phyloP scores from a whole-genome alignment of 2,888 invertebrate genomes.

The Helleia helle region DNA sequence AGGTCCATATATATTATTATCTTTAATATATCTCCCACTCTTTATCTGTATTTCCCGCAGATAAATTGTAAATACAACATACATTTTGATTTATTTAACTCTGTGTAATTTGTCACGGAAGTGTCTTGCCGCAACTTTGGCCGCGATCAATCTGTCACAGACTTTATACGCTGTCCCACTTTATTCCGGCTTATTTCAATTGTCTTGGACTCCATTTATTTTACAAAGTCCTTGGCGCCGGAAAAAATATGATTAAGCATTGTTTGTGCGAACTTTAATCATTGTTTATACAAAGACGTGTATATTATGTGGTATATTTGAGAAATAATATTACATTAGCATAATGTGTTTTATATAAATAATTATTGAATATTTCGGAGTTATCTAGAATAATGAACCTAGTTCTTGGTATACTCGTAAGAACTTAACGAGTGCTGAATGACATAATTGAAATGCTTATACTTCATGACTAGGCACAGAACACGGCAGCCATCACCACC shows the following conservation, averaged over 20 bases:
- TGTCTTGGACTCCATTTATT: slow-evolving; percentile 13
- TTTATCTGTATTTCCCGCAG: background rate
- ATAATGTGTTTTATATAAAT: too few species aligned
- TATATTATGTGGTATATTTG: too few species aligned
- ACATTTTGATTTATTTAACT: slow-evolving; percentile 34
- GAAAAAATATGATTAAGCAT: slow-evolving; percentile 3
- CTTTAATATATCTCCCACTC: too few species aligned
- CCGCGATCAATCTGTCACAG: slow-evolving; percentile 31
- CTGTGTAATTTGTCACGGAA: slow-evolving; percentile 32
- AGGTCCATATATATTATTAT: too few species aligned
- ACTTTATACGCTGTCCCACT: slow-evolving; percentile 27
- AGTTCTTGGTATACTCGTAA: too few species aligned
- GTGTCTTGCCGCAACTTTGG: slow-evolving; percentile 24
- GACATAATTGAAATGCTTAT: too few species aligned
- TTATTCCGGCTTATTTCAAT: slow-evolving; percentile 31
- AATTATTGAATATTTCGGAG: too few species aligned
- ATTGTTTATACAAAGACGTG: background rate
- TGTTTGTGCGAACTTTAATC: background rate
- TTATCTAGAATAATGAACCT: too few species aligned
- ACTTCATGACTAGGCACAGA: too few species aligned
- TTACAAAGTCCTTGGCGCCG: background rate
- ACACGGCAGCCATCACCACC: too few species aligned
- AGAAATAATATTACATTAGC: too few species aligned
- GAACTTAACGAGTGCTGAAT: too few species aligned
- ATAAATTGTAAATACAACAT: slow-evolving; percentile 17